phyloP scores from a whole-genome alignment of 2,797 vertebrate genomes.

The Enteromius afrohamiltoni region DNA sequence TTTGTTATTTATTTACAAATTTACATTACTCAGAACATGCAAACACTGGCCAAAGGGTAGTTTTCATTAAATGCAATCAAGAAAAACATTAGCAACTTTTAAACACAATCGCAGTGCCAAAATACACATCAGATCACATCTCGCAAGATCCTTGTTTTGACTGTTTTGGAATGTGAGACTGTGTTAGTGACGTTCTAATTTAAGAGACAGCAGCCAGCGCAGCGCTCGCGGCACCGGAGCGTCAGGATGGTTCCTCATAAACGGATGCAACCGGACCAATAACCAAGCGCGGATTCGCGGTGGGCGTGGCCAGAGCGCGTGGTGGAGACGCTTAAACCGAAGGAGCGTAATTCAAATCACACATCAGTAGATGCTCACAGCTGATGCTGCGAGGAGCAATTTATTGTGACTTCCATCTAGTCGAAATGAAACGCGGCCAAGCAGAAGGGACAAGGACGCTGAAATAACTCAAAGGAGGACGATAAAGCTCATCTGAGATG shows the following conservation, averaged over 20 bases:
- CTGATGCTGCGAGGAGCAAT: slow-evolving; percentile 16
- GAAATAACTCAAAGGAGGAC: slow-evolving; percentile 35
- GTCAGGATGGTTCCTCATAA: slow-evolving; percentile 29
- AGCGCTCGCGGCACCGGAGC: slow-evolving; percentile 21
- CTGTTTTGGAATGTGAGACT: slow-evolving; percentile 38
- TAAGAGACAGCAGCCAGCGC: slow-evolving; percentile 42
- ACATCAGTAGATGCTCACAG: slow-evolving; percentile 42
- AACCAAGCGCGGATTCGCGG: slow-evolving; percentile 34
- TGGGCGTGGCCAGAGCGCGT: slow-evolving; percentile 62
- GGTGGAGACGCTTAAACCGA: slow-evolving; percentile 81
- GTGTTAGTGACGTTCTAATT: slow-evolving; percentile 26
- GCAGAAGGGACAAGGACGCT: slow-evolving; percentile 15
- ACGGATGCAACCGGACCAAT: slow-evolving; percentile 70
- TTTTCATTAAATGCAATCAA: neutral
- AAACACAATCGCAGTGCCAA: neutral
- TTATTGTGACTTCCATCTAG: slow-evolving; percentile 8
- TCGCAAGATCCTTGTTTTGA: slow-evolving; percentile 38
- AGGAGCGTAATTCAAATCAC: slow-evolving; percentile 89
- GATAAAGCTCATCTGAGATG: slow-evolving; percentile 49
- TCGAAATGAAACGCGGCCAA: slow-evolving; percentile 19
- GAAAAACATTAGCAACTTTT: neutral
- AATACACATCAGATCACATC: slow-evolving; percentile 21
- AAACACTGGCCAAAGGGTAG: neutral
- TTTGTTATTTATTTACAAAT: neutral
- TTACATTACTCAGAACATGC: neutral